Conservation (phyloP, 2,888 invertebrate genomes). For the Netelia fuscicornis region DNA sequence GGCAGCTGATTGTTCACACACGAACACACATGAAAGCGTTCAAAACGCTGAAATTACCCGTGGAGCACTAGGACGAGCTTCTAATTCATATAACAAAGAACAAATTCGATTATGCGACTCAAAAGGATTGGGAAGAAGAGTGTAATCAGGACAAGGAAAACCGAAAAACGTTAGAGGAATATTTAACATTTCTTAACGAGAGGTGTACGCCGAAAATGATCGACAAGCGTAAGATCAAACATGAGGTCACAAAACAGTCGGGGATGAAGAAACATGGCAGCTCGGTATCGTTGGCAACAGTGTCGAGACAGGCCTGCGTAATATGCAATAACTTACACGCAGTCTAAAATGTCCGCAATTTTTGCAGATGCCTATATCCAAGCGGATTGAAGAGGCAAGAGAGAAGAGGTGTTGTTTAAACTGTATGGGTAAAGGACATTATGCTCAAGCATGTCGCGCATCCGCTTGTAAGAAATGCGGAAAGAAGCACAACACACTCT, state of each 20-base stretch:
- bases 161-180: constrained; percentile 41
- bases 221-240: too few species aligned
- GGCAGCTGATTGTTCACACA: constrained; percentile 62
- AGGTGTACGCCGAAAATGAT: constrained; percentile 42
- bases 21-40: too few species aligned
- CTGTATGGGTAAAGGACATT: constrained; percentile 67
- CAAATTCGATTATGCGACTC: constrained; percentile 18
- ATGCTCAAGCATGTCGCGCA: constrained; percentile 46
- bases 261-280: constrained; percentile 27
- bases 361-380: constrained; percentile 19
- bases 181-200: constrained; percentile 46
- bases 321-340: neutral
- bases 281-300: constrained; percentile 31
- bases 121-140: constrained; percentile 58
- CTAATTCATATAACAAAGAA: too few species aligned
- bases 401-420: constrained; percentile 68
- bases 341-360: constrained; percentile 51
- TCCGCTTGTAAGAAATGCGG: constrained; percentile 67
- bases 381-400: constrained; percentile 54
- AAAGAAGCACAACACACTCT: constrained; percentile 15
- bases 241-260: too few species aligned
- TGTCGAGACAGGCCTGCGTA: neutral
- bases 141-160: neutral
- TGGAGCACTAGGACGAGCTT: too few species aligned
- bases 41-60: too few species aligned